A percentile compares a stretch with the other conserved stretches of the same genome.
Evolutionary conservation across 2,888 invertebrate genomes (phyloP).

Genomic region (Drosophila acutilabella): DNA sequence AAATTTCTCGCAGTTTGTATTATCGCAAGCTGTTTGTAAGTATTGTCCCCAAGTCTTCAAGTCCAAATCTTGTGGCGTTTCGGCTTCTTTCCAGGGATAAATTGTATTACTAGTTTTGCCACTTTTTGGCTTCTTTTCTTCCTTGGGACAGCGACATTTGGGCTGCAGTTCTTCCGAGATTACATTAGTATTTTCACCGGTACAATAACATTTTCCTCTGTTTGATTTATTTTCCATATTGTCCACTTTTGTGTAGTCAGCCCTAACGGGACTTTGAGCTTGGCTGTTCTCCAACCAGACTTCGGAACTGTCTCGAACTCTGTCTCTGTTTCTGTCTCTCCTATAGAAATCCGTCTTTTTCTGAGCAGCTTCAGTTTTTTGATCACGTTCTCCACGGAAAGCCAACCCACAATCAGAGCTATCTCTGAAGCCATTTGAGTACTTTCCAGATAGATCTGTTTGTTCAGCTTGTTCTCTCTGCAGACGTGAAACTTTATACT

Average conservation of each 20-base stretch:
- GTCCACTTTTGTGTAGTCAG: not conserved
- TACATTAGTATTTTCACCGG: not conserved
- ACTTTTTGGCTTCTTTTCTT: not conserved
- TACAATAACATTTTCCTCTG: not conserved
- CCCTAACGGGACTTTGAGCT: not conserved
- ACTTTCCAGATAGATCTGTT: slow-evolving; percentile 16
- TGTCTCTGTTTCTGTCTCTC: too few relatives aligned
- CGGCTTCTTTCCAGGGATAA: not conserved
- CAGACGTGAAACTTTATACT: not conserved
- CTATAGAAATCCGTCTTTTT: too few relatives aligned
- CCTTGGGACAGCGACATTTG: not conserved
- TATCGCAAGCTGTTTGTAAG: too few relatives aligned
- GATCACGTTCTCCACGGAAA: slow-evolving; percentile 6
- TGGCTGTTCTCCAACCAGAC: not conserved
- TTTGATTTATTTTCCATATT: not conserved
- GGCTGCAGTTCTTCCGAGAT: not conserved
- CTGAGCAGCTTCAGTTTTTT: not conserved
- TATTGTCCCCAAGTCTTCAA: not conserved
- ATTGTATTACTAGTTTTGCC: not conserved
- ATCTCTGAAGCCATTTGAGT: not conserved
- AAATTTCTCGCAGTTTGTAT: too few relatives aligned
- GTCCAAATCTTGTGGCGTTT: not conserved
- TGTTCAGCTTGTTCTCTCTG: slow-evolving; percentile 23
- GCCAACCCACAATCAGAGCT: slow-evolving; percentile 23
- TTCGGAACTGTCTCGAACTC: not conserved